Conservation (phyloP, 2,888 invertebrate genomes). For the Euphydryas editha region DNA sequence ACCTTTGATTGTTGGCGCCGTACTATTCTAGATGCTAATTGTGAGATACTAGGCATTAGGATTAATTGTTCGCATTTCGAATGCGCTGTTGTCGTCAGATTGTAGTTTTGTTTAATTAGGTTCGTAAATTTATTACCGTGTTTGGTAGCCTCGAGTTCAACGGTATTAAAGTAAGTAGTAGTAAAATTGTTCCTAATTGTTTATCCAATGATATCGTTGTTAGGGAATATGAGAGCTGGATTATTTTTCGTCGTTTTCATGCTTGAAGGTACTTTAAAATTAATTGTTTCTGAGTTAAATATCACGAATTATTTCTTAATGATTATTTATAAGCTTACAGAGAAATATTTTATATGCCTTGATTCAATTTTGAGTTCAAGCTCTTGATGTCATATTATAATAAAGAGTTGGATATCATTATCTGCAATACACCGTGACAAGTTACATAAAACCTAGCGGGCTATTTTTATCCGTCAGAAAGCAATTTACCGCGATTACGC, state of each 20-base stretch:
- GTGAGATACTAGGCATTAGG: neutral
- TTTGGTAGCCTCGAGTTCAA: slow-evolving; percentile 1
- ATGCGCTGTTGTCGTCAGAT: neutral
- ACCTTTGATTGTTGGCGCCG: slow-evolving; percentile 26
- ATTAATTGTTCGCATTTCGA: slow-evolving; percentile 4
- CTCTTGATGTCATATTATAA: neutral
- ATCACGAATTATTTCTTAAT: too few species aligned
- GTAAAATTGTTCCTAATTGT: neutral
- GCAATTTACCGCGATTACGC: slow-evolving; percentile 23
- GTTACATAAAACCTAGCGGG: slow-evolving; percentile 19
- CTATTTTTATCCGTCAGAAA: slow-evolving; percentile 26
- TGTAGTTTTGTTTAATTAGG: neutral
- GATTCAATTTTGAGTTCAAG: neutral
- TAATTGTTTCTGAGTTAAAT: too few species aligned
- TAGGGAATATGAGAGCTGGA: neutral
- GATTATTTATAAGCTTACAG: too few species aligned
- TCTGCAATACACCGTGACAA: slow-evolving; percentile 13
- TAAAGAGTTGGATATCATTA: slow-evolving; percentile 3
- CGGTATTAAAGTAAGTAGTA: too few species aligned
- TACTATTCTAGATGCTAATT: slow-evolving; percentile 14
- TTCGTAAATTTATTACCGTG: neutral
- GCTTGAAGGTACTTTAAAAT: too few species aligned
- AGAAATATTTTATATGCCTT: too few species aligned
- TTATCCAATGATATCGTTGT: neutral
- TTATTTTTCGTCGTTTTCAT: too few species aligned